Conservation (phyloP, 2,113 vertebrate species). For the Chionodraco myersi region DNA sequence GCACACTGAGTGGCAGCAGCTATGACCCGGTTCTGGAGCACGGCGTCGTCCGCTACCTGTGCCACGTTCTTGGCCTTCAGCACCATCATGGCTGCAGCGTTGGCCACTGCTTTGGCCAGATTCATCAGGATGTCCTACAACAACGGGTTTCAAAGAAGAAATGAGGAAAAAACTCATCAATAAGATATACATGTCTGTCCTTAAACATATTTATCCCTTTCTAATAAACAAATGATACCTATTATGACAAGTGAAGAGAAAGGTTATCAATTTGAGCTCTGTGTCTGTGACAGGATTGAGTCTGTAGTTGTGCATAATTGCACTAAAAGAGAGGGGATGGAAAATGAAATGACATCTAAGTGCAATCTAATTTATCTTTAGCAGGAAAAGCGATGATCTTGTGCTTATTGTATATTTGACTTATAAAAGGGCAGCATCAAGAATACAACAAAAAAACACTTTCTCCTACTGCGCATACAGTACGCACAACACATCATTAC, state of each 20-base stretch:
- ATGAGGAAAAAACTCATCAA: background rate
- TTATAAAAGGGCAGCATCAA: too few relatives aligned
- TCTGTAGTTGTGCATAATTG: background rate
- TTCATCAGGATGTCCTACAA: conserved; percentile 95
- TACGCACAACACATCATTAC: background rate
- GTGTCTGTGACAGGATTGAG: background rate
- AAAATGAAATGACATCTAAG: background rate
- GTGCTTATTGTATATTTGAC: background rate
- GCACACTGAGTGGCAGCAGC: conserved; percentile 97
- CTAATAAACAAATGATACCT: background rate
- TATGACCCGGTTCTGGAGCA: conserved; percentile 97
- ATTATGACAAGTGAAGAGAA: background rate
- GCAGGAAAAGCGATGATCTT: background rate
- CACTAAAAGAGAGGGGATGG: background rate
- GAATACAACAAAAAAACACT: too few relatives aligned
- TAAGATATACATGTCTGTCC: background rate
- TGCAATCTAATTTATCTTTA: background rate
- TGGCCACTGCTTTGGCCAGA: conserved; percentile 97
- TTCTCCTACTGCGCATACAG: too few relatives aligned
- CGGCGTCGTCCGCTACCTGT: conserved; percentile 93
- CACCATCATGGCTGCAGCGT: conserved; percentile 97
- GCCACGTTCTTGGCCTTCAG: conserved; percentile 99
- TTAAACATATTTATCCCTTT: background rate
- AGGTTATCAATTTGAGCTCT: background rate
- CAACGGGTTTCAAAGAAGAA: background rate